Evolutionary conservation across 2,113 vertebrate genomes (phyloP).

Genomic region (Cinclus cinclus): DNA sequence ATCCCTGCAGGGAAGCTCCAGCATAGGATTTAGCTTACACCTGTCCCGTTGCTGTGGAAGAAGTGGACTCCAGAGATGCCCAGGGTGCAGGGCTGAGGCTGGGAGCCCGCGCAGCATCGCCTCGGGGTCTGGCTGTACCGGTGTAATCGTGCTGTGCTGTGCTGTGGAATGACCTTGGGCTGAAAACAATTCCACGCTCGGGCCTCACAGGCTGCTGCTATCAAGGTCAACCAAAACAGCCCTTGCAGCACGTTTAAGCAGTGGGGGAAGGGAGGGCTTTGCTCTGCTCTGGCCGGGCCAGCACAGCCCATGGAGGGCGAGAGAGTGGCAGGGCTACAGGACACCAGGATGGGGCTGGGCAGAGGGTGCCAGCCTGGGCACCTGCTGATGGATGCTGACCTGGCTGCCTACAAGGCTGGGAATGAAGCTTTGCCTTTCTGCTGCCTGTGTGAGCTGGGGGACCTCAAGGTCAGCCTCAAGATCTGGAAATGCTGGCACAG

Average conservation of each 20-base stretch:
- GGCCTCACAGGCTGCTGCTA: background rate
- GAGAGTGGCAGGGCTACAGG: background rate
- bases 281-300: accelerated
- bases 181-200: background rate
- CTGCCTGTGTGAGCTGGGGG: background rate
- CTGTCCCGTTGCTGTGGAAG: background rate
- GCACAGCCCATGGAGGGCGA: background rate
- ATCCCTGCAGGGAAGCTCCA: background rate
- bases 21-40: background rate
- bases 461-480: background rate
- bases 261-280: constrained; percentile 32
- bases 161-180: background rate
- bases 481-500: background rate
- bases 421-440: background rate
- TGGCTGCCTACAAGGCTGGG: background rate
- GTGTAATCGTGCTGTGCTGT: background rate
- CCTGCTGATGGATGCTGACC: background rate
- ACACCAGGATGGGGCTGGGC: background rate
- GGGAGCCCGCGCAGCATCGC: accelerated
- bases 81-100: background rate
- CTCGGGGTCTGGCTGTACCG: background rate
- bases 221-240: constrained; percentile 33
- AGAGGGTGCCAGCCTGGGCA: background rate
- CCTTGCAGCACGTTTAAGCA: background rate
- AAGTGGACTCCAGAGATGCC: background rate